phyloP scores from a whole-genome alignment of 2,797 vertebrate genomes.

The Helarctos malayanus region DNA sequence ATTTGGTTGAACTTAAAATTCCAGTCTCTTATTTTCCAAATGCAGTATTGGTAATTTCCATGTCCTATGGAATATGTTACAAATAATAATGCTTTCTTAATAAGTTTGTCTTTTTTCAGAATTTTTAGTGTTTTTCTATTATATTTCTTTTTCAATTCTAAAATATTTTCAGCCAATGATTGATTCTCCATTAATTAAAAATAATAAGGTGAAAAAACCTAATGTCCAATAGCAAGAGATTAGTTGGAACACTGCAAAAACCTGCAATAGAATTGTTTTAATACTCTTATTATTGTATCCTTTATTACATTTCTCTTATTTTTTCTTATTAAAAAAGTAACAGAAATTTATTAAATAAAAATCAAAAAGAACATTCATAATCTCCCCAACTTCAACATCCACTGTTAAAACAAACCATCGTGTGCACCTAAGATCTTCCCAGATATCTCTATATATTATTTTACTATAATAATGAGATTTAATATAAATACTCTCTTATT shows the following conservation, averaged over 20 bases:
- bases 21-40: not conserved
- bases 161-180: not conserved
- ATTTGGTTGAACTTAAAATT: not conserved
- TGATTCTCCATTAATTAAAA: constrained; percentile 20
- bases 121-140: not conserved
- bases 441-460: not conserved
- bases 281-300: not conserved
- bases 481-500: not conserved
- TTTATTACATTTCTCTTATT: constrained; percentile 15
- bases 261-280: not conserved
- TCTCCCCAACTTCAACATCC: not conserved
- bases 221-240: not conserved
- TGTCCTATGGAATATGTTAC: not conserved
- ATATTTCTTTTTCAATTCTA: not conserved
- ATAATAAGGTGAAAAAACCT: constrained; percentile 24
- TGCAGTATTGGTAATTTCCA: not conserved
- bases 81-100: not conserved
- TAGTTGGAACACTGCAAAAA: constrained; percentile 24
- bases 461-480: constrained; percentile 13
- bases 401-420: not conserved
- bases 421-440: not conserved
- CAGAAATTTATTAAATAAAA: constrained; percentile 50
- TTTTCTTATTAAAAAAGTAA: constrained; percentile 44
- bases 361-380: not conserved
- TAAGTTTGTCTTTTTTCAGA: not conserved